Evolutionary conservation across 2,888 invertebrate species (phyloP), one percentile per base, ranked within the genome.

Genomic region (Apodemia duryi): DNA sequence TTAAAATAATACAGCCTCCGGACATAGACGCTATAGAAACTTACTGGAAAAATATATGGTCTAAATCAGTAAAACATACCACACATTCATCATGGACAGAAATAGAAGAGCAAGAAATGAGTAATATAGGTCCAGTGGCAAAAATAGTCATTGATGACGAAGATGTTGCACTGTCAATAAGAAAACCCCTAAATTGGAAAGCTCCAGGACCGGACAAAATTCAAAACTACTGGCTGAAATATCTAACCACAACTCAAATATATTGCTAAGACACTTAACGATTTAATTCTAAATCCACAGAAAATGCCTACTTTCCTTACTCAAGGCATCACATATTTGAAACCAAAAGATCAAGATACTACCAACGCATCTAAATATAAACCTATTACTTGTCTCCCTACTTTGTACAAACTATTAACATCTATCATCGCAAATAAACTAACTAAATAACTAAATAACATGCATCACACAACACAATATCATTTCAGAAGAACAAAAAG

Each of bases 401-500:
- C 46, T 2, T 6, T 62, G 10, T 62, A 62, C 13, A 46, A 62
- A 46, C 10, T 62, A 9, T 43, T 62, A 6, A 62, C 62, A 62
- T 41, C 61, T 6, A 61, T 61, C 6, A 61, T 61, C 28, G 28
- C 62, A 62, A 41, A 62, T 2, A 62, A 62, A 49, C 28, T 62
- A 0, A 41, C 46, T 11, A n/a, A n/a, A n/a, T n/a, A n/a, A n/a
- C n/a, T n/a, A n/a, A n/a, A n/a, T n/a, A n/a, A 11, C 46, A 21
- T 43, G 46, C 5, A 46, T 62, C 29, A 10, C 6, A 32, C 29
- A 62, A 32, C 61, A 67, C 60, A 67, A 67, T 28, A 68, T 68
- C 7, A 29, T 69, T 52, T 41, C 65, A 28, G 67, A 67, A 61
- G 64, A 69, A 57, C 66, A 69, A 60, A 69, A 65, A 64, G 67